These are phyloP conservation scores for Stenotaenia linearis DNA, from an alignment of 2,888 invertebrate genomes.

Conservation along the genomic window DNA sequence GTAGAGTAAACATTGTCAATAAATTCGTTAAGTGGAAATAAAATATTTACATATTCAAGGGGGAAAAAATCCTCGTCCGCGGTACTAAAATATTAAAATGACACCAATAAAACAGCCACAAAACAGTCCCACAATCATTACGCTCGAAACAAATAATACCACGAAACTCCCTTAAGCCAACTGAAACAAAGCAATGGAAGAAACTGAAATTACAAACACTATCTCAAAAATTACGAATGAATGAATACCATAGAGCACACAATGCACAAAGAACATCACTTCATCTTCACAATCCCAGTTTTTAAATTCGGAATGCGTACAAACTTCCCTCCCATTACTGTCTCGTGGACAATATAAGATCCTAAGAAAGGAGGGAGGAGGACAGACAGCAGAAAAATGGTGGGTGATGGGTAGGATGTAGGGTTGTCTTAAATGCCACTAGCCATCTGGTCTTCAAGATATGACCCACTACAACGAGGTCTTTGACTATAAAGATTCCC, in stretches of 20 bases:
- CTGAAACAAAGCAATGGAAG: no score
- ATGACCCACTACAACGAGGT: conserved; percentile 14
- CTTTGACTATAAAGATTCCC: conserved; percentile 3
- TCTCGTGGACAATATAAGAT: conserved; percentile 9
- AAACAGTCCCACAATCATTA: neutral
- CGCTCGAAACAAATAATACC: neutral
- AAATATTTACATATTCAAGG: neutral
- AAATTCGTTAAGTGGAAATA: neutral
- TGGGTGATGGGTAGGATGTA: neutral
- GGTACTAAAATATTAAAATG: neutral
- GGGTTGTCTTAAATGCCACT: conserved; percentile 20
- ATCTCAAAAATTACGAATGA: neutral
- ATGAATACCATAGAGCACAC: conserved; percentile 13
- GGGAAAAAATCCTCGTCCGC: neutral
- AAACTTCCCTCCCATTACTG: conserved; percentile 13
- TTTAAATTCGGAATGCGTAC: neutral
- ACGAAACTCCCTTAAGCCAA: no score
- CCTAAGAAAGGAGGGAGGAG: neutral
- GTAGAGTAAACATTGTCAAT: no score
- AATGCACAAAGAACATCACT: conserved; percentile 1
- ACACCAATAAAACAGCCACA: neutral
- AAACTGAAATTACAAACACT: neutral
- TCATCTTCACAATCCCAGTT: neutral
- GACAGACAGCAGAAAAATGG: neutral
- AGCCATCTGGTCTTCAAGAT: conserved; percentile 24